Percentiles rank a stretch among this genome's conserved stretches.
phyloP scores from a whole-genome alignment of 2,113 vertebrate genomes.

The Empidonax traillii region DNA sequence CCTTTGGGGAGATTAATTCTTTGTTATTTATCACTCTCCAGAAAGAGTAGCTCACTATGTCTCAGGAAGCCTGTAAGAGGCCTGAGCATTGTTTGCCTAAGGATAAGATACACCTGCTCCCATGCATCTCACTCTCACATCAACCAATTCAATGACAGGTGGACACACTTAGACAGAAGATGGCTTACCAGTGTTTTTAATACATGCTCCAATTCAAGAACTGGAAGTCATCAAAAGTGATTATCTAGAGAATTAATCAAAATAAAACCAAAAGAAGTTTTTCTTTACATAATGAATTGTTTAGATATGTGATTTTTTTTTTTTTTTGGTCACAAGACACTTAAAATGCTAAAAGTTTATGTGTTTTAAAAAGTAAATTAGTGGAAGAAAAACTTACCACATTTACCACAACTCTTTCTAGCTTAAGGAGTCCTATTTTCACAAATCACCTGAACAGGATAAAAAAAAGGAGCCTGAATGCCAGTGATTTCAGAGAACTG shows the following conservation, averaged over 20 bases:
- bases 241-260: neutral
- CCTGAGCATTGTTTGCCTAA: neutral
- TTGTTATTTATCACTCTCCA: neutral
- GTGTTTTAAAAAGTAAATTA: neutral
- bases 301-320: neutral
- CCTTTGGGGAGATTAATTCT: neutral
- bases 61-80: neutral
- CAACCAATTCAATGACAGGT: neutral
- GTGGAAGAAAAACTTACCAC: neutral
- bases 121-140: neutral
- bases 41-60: neutral
- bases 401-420: neutral
- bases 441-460: neutral
- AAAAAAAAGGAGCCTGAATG: neutral
- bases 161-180: neutral
- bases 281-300: neutral
- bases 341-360: neutral
- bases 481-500: neutral
- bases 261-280: neutral
- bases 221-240: neutral
- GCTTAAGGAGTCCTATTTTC: neutral
- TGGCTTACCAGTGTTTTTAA: neutral
- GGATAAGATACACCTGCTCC: neutral
- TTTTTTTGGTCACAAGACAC: neutral
- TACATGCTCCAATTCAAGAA: neutral